Evolutionary conservation across 2,113 vertebrate species (phyloP).

Genomic region (Ammodytes marinus): DNA sequence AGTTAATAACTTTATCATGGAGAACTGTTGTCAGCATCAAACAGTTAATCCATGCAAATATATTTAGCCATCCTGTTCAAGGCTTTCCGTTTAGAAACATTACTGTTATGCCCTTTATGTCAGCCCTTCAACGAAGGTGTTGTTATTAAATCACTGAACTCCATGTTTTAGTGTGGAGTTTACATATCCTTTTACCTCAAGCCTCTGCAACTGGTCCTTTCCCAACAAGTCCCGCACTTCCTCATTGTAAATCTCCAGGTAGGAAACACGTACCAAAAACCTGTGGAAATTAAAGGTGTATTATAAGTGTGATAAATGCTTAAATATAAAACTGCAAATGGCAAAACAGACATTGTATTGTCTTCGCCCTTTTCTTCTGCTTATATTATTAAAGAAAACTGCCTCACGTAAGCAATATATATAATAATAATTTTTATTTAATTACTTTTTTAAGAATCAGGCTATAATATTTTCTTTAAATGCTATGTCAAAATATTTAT

Average conservation of each 20-base stretch:
- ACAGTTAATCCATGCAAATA: background rate
- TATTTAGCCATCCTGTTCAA: background rate
- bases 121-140: background rate
- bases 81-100: background rate
- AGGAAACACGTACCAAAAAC: slow-evolving; percentile 98
- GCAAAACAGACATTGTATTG: background rate
- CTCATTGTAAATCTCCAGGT: slow-evolving; percentile 99
- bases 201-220: slow-evolving; percentile 95
- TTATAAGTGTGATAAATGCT: background rate
- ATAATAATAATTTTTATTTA: too few relatives aligned
- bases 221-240: slow-evolving; percentile 96
- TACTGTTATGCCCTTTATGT: background rate
- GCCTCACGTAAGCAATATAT: too few relatives aligned
- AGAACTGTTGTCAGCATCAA: background rate
- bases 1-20: background rate
- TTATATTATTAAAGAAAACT: background rate
- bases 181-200: slow-evolving; percentile 88
- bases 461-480: background rate
- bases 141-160: background rate
- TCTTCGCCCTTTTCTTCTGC: background rate
- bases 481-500: background rate
- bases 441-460: background rate
- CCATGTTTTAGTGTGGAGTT: background rate
- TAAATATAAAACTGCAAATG: slow-evolving; percentile 8
- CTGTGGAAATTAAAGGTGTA: slow-evolving; percentile 72